Percentiles rank a stretch among this genome's conserved stretches.
Evolutionary conservation across 2,888 invertebrate genomes (phyloP).

Genomic region (Kryphioiulus occultus): DNA sequence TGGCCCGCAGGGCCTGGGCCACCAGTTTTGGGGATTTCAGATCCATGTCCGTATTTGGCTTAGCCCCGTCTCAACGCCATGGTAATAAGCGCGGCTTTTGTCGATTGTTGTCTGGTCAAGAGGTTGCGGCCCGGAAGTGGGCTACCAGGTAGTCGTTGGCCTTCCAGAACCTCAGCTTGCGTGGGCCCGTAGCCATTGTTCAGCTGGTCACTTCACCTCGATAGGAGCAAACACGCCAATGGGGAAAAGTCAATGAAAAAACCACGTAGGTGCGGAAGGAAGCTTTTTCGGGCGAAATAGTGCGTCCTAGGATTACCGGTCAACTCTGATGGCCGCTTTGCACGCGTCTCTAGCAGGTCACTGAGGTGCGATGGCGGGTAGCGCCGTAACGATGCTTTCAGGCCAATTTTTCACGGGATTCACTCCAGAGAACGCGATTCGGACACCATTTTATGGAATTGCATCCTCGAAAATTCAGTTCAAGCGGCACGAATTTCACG

Average conservation of each 20-base stretch:
- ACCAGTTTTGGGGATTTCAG: slow-evolving; percentile 50
- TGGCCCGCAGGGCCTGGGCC: slow-evolving; percentile 48
- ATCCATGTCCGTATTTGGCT: slow-evolving; percentile 46
- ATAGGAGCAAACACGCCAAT: neutral
- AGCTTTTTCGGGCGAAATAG: neutral
- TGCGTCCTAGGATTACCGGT: neutral
- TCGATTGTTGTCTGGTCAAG: neutral
- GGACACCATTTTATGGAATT: no score
- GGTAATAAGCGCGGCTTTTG: neutral
- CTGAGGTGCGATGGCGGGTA: neutral
- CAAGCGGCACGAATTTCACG: no score
- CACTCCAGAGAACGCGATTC: no score
- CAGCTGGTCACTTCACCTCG: neutral
- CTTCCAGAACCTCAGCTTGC: neutral
- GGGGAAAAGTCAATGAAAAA: neutral
- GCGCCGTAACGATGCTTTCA: neutral
- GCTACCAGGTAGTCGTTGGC: slow-evolving; percentile 2
- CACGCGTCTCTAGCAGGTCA: neutral
- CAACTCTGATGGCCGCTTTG: neutral
- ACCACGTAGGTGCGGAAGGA: neutral
- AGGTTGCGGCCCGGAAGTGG: neutral
- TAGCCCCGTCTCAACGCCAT: neutral
- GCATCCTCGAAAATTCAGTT: no score
- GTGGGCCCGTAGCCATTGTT: neutral
- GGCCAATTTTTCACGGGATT: neutral